Base-by-base conservation (phyloP, 2,797 vertebrate genomes). In the Sphaeramia orbicularis region DNA sequence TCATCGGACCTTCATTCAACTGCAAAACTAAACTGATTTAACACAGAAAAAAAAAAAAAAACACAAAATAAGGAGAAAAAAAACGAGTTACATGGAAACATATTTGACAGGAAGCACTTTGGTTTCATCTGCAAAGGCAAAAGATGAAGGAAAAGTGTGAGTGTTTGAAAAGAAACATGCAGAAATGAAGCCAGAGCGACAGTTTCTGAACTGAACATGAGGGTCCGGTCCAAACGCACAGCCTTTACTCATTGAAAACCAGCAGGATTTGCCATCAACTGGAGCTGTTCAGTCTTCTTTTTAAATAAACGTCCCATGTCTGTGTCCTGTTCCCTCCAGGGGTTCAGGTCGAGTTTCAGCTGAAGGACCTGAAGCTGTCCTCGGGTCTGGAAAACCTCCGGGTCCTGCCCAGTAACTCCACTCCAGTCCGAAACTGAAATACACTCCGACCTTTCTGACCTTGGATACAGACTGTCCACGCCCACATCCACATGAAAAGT, bases 291-390 rank as follows among this genome's bases (percentile, higher is more conserved):
- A 48, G 24, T 55, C 42, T 74, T 53, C 11, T 43, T 77, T 65
- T 89, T 87, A 90, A 91, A 88, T 87, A 85, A 78, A 78, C 36
- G 13, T 10, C 60, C 53, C 50, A 2, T 15, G 43, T 60, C 56
- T 15, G 36, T 38, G 47, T 45, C 32, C 60, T 24, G 62, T 18
- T 11, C 78, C 85, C 85, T 80, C 89, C 90, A 45, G 87, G 88
- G 87, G 80, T 1, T 40, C 86, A 64, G 71, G 62, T 27, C 60
- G 11, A 41, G 53, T 47, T 56, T 68, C 57, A 21, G 71, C 83
- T 83, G 42, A 74, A 88, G 84, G 86, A 90, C 83, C 61, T n/a
- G n/a, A n/a, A 76, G 57, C 63, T 53, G 83, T 84, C 78, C 89
- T 81, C 9, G 62, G 70, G 86, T 88, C 86, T 71, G 54, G 36